Base-by-base conservation (phyloP, 2,888 invertebrate species). In the Ceramica pisi region DNA sequence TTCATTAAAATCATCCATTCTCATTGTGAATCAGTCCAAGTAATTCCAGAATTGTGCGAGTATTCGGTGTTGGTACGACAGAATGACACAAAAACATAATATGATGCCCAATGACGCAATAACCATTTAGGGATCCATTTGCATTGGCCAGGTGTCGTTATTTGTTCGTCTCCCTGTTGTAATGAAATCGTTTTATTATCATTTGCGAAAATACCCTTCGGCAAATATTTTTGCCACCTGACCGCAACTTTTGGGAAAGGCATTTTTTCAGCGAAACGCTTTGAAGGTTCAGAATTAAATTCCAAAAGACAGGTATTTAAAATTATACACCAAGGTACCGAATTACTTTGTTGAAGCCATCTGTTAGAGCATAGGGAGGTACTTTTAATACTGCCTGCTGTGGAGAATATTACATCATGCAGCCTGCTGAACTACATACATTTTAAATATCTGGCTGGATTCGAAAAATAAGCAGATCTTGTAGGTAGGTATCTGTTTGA, bases 111-210 rank as follows among this genome's bases (percentile, higher is more conserved):
- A 76, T 80, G 76, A 69, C 55, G 69, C 53, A 60, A 79, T 79
- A 76, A 80, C 60, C 81, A 76, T 79, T 79, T 80, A 64, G 53
- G 35, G 23, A 12, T 44, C 35, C 76, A 79, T 79, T 80, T 76
- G 64, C 77, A 80, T 76, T n/a, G 63, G 55, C 60, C 81, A 80
- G 78, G 81, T 79, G 78, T 75, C 41, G 75, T 69, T 64, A 68
- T 69, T 70, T 63, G 41, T 48, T 51, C 66, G 46, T 70, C 26
- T 67, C 55, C 59, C 59, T 51, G 67, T 64, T 53, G 55, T 80
- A 75, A 78, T 78, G 60, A 74, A 77, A 79, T 63, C 67, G 55
- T 64, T 74, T 63, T 64, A 74, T 67, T 74, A 61, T 67, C 56
- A 80, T 78, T 80, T 67, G 35, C 23, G 26, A 74, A 79, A 59